A percentile compares a stretch with the other conserved stretches of the same genome.
Conservation (phyloP, 2,797 vertebrate species). For the Loris lydekkerianus region DNA sequence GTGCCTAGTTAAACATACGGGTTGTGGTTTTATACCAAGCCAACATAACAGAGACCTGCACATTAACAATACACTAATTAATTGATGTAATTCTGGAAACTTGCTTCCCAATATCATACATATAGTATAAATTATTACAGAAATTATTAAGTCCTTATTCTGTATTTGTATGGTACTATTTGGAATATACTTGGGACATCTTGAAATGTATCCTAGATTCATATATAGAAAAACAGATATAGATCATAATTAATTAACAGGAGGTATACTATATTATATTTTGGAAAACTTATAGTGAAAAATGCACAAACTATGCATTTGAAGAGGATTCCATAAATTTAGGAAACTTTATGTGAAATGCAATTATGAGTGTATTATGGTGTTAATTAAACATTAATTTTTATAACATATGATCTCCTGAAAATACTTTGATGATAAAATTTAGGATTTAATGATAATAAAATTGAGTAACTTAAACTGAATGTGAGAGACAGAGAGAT, state of each 20-base stretch:
- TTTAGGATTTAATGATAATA: constrained; percentile 77
- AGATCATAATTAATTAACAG: not conserved
- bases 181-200: constrained; percentile 42
- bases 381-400: constrained; percentile 76
- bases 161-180: constrained; percentile 6
- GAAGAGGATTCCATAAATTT: constrained; percentile 63
- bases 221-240: constrained; percentile 47
- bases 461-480: constrained; percentile 72
- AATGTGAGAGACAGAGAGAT: constrained; percentile 62
- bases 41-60: constrained; percentile 40
- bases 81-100: constrained; percentile 61
- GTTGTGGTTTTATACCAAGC: constrained; percentile 54
- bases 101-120: constrained; percentile 47
- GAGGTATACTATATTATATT: constrained; percentile 21
- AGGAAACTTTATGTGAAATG: constrained; percentile 69
- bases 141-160: constrained; percentile 22
- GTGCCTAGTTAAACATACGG: constrained; percentile 42
- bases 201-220: constrained; percentile 31
- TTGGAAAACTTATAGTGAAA: constrained; percentile 6
- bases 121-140: constrained; percentile 42
- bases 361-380: constrained; percentile 72
- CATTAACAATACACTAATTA: constrained; percentile 54
- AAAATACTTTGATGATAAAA: constrained; percentile 74
- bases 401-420: constrained; percentile 75
- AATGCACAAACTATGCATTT: constrained; percentile 62